These are phyloP conservation scores for Ophiodon elongatus DNA, from an alignment of 2,113 vertebrate species.

Conservation along the genomic window DNA sequence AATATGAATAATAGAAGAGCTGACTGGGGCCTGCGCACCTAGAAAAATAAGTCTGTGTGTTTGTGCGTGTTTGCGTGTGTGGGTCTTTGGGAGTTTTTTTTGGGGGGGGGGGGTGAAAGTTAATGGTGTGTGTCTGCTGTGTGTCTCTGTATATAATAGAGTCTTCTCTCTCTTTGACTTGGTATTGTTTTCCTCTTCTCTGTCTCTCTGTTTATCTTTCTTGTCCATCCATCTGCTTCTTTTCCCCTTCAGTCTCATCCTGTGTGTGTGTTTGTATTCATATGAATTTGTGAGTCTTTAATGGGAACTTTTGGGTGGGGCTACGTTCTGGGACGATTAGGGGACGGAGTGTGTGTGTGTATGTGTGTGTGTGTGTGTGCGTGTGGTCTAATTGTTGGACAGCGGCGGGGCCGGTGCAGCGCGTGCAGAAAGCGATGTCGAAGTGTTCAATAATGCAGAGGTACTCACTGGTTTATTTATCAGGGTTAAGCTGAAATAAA, in stretches of 20 bases:
- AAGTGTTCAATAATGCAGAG: conserved; percentile 79
- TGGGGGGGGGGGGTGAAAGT: neutral
- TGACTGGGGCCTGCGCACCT: conserved; percentile 48
- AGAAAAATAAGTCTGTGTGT: conserved; percentile 48
- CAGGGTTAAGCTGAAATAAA: conserved; percentile 84
- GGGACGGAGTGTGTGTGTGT: conserved; percentile 51
- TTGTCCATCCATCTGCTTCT: conserved; percentile 2
- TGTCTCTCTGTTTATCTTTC: conserved; percentile 20
- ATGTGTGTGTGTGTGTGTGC: conserved; percentile 33
- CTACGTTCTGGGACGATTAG: too few species aligned
- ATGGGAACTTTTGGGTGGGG: conserved; percentile 24
- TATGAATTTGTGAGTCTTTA: conserved; percentile 15
- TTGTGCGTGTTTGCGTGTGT: conserved; percentile 32
- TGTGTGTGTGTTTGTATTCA: neutral
- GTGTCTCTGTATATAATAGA: conserved; percentile 16
- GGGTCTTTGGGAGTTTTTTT: conserved; percentile 11
- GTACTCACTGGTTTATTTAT: conserved; percentile 80
- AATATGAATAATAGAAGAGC: conserved; percentile 80
- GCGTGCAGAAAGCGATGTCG: conserved; percentile 64
- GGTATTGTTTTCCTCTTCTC: conserved; percentile 17
- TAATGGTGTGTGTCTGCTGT: conserved; percentile 6
- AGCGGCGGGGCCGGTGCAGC: conserved; percentile 9
- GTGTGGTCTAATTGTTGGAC: conserved; percentile 65
- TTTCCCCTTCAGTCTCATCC: neutral
- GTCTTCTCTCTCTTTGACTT: conserved; percentile 13